phyloP scores from a whole-genome alignment of 2,888 invertebrate species.

The Drosophila incognita region DNA sequence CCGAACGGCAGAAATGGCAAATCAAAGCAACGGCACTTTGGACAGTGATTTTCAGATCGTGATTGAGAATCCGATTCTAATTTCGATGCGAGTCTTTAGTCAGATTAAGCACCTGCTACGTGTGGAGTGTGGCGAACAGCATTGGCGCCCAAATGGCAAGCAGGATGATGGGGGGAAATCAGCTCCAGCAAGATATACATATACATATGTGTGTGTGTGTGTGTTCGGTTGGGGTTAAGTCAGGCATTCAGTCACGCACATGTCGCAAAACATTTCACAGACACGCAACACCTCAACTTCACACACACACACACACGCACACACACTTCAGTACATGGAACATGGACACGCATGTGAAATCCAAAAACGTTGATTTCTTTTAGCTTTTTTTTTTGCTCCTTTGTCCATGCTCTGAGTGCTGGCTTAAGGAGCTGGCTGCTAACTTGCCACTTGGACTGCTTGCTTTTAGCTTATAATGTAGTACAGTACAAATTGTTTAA shows the following conservation, averaged over 20 bases:
- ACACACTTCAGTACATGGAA: slow-evolving; percentile 16
- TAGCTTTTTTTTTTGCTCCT: slow-evolving; percentile 15
- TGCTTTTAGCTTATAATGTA: neutral
- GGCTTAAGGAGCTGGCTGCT: slow-evolving; percentile 2
- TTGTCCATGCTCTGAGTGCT: slow-evolving; percentile 4
- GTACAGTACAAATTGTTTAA: slow-evolving; percentile 7
- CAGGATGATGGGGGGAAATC: neutral
- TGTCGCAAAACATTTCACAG: slow-evolving; percentile 69
- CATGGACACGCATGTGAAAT: slow-evolving; percentile 38
- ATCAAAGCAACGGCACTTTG: slow-evolving; percentile 24
- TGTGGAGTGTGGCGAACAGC: slow-evolving; percentile 40
- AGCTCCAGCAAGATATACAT: slow-evolving; percentile 1
- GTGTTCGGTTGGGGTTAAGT: slow-evolving; percentile 26
- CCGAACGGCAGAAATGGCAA: slow-evolving; percentile 7
- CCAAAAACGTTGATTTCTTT: slow-evolving; percentile 35
- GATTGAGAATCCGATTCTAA: slow-evolving; percentile 41
- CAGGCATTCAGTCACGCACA: slow-evolving; percentile 72
- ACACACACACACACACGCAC: slow-evolving; percentile 12
- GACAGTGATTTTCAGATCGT: slow-evolving; percentile 35
- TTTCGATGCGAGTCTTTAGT: slow-evolving; percentile 50
- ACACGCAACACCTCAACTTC: slow-evolving; percentile 69
- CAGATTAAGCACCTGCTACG: slow-evolving; percentile 59
- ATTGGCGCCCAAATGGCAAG: neutral
- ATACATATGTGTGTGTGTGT: neutral
- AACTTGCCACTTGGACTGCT: slow-evolving; percentile 2